Conservation (phyloP, 2,797 vertebrate genomes). For the Spinibarbus caldwelli region DNA sequence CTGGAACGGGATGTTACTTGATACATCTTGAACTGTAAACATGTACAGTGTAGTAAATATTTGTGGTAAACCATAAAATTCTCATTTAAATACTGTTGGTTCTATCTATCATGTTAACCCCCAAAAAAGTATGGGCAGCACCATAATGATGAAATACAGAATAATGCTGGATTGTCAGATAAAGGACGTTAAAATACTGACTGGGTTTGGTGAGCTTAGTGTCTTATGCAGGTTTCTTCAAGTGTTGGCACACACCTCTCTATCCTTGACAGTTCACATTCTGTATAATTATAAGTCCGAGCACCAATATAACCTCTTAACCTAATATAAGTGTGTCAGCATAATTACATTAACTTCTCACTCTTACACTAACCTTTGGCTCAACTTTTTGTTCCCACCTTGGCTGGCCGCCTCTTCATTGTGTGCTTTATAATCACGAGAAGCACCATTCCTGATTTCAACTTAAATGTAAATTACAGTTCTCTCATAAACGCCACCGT, state of each 20-base stretch:
- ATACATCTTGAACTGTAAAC: conserved; percentile 13
- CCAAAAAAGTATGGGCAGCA: conserved; percentile 19
- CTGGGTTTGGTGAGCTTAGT: conserved; percentile 15
- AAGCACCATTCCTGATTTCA: conserved; percentile 30
- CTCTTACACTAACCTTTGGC: conserved; percentile 22
- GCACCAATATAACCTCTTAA: conserved; percentile 14
- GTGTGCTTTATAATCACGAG: conserved; percentile 17
- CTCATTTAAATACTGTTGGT: conserved; percentile 11
- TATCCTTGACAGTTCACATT: not conserved
- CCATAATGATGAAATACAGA: not conserved
- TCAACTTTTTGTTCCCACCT: not conserved
- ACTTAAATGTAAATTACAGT: not conserved
- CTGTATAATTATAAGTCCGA: not conserved
- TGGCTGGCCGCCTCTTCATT: not conserved
- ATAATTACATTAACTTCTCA: not conserved
- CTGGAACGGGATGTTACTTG: conserved; percentile 15
- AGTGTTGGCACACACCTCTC: conserved; percentile 8
- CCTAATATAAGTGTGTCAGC: not conserved
- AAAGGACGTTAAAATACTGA: conserved; percentile 15
- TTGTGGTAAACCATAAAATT: not conserved
- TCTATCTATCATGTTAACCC: not conserved
- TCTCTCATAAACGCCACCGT: not conserved
- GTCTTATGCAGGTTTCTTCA: not conserved
- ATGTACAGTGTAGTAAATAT: not conserved
- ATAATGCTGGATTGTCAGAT: conserved; percentile 34